These are phyloP conservation scores for Orchestia grillus DNA, from an alignment of 1,140 invertebrate genomes.

Conservation along the genomic window DNA sequence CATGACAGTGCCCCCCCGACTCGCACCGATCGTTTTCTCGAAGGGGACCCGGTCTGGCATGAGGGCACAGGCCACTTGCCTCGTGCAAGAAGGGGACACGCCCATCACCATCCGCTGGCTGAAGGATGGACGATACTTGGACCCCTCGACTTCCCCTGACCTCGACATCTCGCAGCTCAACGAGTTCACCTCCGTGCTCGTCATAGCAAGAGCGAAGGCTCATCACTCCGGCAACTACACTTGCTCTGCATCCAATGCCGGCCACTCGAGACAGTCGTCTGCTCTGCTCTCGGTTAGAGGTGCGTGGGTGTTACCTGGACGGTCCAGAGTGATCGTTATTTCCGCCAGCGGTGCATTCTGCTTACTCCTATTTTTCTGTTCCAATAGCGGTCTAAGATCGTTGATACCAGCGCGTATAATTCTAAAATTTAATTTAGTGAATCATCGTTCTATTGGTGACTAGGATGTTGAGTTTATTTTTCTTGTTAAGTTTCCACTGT, in stretches of 20 bases:
- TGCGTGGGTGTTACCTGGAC: conserved; percentile 64
- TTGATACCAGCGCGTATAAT: no score
- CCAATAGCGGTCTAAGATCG: no score
- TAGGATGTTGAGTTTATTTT: no score
- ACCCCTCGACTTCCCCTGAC: conserved; percentile 67
- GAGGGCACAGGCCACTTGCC: conserved; percentile 73
- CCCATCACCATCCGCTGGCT: conserved; percentile 84
- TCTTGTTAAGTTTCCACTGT: no score
- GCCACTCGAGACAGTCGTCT: conserved; percentile 72
- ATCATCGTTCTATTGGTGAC: no score
- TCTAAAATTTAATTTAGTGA: no score
- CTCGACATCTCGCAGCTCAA: conserved; percentile 77
- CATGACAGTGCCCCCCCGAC: conserved; percentile 73
- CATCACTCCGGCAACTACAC: conserved; percentile 77
- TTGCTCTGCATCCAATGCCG: conserved; percentile 74
- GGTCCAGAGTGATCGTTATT: no score
- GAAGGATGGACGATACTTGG: conserved; percentile 76
- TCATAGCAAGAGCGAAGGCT: conserved; percentile 78
- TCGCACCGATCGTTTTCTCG: conserved; percentile 72
- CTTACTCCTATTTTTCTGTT: no score
- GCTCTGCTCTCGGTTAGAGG: conserved; percentile 74
- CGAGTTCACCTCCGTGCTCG: conserved; percentile 77
- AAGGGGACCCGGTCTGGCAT: conserved; percentile 69
- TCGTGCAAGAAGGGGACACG: conserved; percentile 82
- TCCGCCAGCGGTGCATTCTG: no score